Base-by-base conservation (phyloP, 2,888 invertebrate genomes). In the Lysandra coridon region DNA sequence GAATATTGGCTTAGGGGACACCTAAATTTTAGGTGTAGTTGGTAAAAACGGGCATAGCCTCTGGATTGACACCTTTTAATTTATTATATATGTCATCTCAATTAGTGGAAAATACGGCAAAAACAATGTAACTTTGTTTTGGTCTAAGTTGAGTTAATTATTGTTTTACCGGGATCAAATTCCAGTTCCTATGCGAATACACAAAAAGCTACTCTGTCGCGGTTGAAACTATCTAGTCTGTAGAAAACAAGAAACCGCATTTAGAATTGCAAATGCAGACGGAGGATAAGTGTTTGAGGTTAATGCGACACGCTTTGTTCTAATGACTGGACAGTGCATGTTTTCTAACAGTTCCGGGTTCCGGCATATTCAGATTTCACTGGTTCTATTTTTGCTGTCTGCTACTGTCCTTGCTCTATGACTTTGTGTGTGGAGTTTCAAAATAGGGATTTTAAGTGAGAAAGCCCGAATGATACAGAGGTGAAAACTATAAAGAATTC, bases 281-380 rank as follows among this genome's bases (percentile, higher is more conserved):
- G 10, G 75, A 76, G 76, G 53, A 76, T 76, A 57, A 76, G 57
- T 76, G 57, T 76, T 76, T 76, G 76, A 76, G 76, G 76, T 57
- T 76, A 76, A 57, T 33, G 49, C 76, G 76, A 30, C 76, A 76
- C 76, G 76, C 76, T 76, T 30, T 76, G 76, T 57, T 76, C 76
- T 76, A 76, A 76, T 76, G 76, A 76, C 37, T 76, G 33, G 76
- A 57, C 75, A 75, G 75, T 17, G 75, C 49, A 44, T 75, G 14
- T 49, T 44, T 74, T 23, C 44, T 23, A 49, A 49, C 74, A 10
- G 33, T 69, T 69, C 75, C 75, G 49, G 49, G 49, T 23, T 69
- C 49, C 49, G 49, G 12, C 75, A 6, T 75, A 49, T 69, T 69
- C 64, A 77, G 37, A 44, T 77, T 77, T 77, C 37, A n/a, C 33